phyloP scores from a whole-genome alignment of 2,888 invertebrate species.

The Actias luna region DNA sequence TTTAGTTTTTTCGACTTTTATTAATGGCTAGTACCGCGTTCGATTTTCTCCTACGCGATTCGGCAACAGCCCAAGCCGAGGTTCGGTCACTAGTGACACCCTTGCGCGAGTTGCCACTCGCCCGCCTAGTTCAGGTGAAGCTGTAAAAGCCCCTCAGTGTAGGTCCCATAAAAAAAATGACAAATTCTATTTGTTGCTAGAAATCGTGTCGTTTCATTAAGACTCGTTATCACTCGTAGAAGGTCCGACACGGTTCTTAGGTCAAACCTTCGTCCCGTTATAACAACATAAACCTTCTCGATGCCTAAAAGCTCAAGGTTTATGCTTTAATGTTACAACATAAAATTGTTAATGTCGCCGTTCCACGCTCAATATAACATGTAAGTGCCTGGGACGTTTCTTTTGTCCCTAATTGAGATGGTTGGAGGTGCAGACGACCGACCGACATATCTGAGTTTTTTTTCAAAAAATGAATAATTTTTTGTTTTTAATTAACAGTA shows the following conservation, averaged over 20 bases:
- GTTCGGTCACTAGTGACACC: too few species aligned
- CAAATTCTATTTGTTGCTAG: background rate
- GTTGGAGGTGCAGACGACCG: background rate
- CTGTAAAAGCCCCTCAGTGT: too few species aligned
- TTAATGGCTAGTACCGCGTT: too few species aligned
- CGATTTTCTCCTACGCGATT: too few species aligned
- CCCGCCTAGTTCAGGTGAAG: too few species aligned
- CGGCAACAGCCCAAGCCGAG: too few species aligned
- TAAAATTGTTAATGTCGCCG: background rate
- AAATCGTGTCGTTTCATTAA: background rate
- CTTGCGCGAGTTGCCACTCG: too few species aligned
- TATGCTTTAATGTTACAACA: constrained; percentile 7
- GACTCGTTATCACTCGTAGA: background rate
- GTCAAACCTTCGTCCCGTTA: background rate
- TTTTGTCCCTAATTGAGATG: constrained; percentile 2
- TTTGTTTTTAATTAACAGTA: too few species aligned
- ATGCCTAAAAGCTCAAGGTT: constrained; percentile 4
- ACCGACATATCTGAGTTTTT: background rate
- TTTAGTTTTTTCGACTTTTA: too few species aligned
- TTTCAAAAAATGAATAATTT: background rate
- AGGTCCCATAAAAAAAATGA: too few species aligned
- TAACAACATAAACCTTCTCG: constrained; percentile 9
- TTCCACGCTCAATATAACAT: constrained; percentile 1
- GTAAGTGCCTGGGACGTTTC: background rate
- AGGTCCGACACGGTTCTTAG: background rate